Percentiles rank a stretch among this genome's conserved stretches.
These are phyloP conservation scores for Gymnocephalus cernua DNA, from an alignment of 2,113 vertebrate genomes.

Conservation along the genomic window DNA sequence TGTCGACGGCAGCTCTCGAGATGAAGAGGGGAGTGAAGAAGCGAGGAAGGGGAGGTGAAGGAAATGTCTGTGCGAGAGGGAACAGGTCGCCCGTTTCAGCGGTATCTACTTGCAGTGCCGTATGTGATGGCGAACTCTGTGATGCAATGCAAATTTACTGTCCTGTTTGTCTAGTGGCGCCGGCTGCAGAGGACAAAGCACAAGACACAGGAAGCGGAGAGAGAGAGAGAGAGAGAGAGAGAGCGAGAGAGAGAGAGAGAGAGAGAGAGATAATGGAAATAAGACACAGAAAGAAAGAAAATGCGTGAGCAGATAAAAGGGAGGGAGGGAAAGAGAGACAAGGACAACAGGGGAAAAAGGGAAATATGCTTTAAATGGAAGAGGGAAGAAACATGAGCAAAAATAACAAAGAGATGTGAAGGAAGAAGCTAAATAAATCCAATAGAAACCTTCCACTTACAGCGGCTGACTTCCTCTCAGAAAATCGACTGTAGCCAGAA, in stretches of 20 bases:
- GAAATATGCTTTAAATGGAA: constrained; percentile 17
- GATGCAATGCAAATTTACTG: constrained; percentile 69
- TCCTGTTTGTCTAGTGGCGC: constrained; percentile 57
- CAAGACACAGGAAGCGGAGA: constrained; percentile 22
- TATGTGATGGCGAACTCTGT: constrained; percentile 47
- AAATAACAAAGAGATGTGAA: constrained; percentile 41
- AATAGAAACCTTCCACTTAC: constrained; percentile 68
- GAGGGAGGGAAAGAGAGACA: constrained; percentile 12
- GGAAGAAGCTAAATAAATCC: constrained; percentile 57
- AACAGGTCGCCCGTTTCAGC: constrained; percentile 39
- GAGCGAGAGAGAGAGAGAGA: not conserved
- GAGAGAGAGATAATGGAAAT: constrained; percentile 39
- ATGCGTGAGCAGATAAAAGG: constrained; percentile 5
- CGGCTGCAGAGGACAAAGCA: constrained; percentile 59
- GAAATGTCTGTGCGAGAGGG: constrained; percentile 34
- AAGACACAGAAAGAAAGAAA: constrained; percentile 35
- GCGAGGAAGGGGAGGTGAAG: constrained; percentile 46
- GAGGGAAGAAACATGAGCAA: constrained; percentile 21
- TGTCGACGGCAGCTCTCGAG: constrained; percentile 72
- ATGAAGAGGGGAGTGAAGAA: constrained; percentile 47
- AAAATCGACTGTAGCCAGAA: constrained; percentile 74
- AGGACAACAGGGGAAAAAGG: constrained; percentile 13
- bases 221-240: not conserved
- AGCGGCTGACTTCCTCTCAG: constrained; percentile 71
- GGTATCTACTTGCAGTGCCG: constrained; percentile 39